Evolutionary conservation across 2,888 invertebrate genomes (phyloP).

Genomic region (Noctua janthe): DNA sequence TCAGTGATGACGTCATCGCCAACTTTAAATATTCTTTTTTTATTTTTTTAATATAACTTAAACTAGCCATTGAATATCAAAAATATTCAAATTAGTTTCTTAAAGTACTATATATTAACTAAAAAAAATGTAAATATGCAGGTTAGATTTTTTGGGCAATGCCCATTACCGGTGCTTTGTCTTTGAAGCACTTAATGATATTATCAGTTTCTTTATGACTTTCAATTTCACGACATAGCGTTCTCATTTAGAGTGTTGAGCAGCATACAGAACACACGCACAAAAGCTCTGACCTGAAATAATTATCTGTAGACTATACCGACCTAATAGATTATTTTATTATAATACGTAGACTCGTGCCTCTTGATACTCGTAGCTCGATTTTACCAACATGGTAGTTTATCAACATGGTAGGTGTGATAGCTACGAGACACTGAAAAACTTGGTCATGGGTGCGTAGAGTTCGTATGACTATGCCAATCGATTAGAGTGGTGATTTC

Average conservation of each 20-base stretch:
- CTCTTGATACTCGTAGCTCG: neutral
- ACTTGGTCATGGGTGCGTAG: neutral
- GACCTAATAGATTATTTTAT: neutral
- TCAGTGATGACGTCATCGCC: too few species aligned
- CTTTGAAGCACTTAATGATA: neutral
- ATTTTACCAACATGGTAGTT: neutral
- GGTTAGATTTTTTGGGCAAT: too few species aligned
- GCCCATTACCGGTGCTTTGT: neutral
- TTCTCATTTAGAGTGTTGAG: neutral
- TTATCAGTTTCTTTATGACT: neutral
- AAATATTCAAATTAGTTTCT: too few species aligned
- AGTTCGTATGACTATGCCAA: neutral
- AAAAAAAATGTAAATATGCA: too few species aligned
- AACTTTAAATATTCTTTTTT: too few species aligned
- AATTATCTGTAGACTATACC: too few species aligned
- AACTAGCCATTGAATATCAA: too few species aligned
- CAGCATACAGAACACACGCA: neutral
- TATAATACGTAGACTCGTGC: neutral
- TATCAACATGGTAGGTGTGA: neutral
- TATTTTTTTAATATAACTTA: too few species aligned
- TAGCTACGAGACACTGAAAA: neutral
- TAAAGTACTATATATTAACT: too few species aligned
- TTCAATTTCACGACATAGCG: neutral
- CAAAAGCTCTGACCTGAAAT: neutral
- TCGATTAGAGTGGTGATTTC: neutral